Percentiles rank a stretch among this genome's conserved stretches.
Evolutionary conservation across 2,888 invertebrate genomes (phyloP).

Genomic region (Acanthoscelides obtectus): DNA sequence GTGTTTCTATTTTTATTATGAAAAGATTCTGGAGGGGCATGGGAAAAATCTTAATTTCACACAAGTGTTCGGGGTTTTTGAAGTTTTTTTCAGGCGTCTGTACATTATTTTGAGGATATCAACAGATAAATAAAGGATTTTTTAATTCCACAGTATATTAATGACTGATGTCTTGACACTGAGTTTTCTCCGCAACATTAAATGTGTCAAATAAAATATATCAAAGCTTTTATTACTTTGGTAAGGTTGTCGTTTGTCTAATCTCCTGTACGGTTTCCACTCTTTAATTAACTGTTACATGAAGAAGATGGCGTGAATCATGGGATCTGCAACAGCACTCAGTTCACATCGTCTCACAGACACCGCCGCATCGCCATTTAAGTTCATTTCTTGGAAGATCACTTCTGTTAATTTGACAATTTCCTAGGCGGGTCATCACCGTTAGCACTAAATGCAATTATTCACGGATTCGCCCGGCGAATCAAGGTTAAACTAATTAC

Average conservation of each 20-base stretch:
- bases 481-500: neutral
- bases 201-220: too few species aligned
- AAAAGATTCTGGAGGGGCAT: too few species aligned
- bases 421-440: neutral
- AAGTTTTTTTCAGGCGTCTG: too few species aligned
- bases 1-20: too few species aligned
- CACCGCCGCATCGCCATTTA: too few species aligned
- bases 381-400: neutral
- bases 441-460: neutral
- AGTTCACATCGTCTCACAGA: neutral
- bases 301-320: neutral
- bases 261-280: conserved; percentile 3
- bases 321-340: neutral
- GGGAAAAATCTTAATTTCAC: too few species aligned
- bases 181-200: too few species aligned
- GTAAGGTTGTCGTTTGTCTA: neutral
- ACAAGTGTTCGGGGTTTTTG: too few species aligned
- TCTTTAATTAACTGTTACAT: neutral
- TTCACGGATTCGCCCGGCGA: neutral
- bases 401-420: neutral
- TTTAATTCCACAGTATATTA: too few species aligned
- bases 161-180: too few species aligned
- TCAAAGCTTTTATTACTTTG: neutral
- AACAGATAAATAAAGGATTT: too few species aligned
- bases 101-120: too few species aligned